A percentile compares a stretch with the other conserved stretches of the same genome.
These are phyloP conservation scores for Antennarius maculatus DNA, from an alignment of 2,797 vertebrate genomes.

Conservation along the genomic window DNA sequence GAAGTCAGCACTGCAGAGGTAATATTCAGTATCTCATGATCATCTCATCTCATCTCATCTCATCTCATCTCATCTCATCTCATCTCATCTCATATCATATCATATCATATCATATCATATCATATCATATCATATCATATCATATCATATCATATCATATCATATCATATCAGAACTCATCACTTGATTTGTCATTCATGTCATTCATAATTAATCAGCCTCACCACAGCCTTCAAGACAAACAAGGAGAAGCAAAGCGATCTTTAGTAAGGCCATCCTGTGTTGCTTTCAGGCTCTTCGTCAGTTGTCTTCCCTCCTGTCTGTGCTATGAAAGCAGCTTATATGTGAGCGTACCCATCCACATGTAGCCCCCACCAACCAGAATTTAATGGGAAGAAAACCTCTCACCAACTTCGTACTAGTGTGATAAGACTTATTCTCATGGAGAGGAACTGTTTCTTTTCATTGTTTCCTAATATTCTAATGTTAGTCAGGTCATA, in stretches of 20 bases:
- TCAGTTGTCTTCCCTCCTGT: conserved; percentile 16
- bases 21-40: not conserved
- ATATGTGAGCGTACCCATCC: conserved; percentile 33
- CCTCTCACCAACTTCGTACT: not conserved
- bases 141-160: too few relatives aligned
- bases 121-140: not conserved
- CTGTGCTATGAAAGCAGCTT: conserved; percentile 26
- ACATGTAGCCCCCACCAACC: conserved; percentile 22
- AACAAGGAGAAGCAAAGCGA: conserved; percentile 52
- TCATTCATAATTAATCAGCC: not conserved
- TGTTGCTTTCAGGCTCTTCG: not conserved
- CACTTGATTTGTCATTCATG: not conserved
- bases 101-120: not conserved
- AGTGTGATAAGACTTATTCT: conserved; percentile 35
- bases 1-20: conserved; percentile 47
- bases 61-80: too few relatives aligned
- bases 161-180: not conserved
- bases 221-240: conserved; percentile 60
- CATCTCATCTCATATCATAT: too few relatives aligned
- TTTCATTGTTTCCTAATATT: not conserved
- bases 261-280: conserved; percentile 57
- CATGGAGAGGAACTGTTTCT: conserved; percentile 3
- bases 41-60: not conserved
- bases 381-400: not conserved
- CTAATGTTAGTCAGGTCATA: conserved; percentile 32